phyloP scores from a whole-genome alignment of 2,113 vertebrate species.

The Microcebus lehilahytsara region DNA sequence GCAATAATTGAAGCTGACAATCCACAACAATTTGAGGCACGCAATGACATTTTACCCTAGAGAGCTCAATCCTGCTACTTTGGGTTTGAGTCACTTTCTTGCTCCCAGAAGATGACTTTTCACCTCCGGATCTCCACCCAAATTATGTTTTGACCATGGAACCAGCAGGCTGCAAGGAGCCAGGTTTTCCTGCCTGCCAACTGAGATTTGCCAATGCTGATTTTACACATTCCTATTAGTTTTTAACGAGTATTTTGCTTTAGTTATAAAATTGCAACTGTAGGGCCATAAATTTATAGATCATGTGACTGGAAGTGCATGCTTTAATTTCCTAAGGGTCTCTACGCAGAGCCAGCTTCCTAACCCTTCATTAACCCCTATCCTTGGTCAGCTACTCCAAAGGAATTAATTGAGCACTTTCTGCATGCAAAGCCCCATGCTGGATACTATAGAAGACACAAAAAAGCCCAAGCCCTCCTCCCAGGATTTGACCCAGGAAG shows the following conservation, averaged over 20 bases:
- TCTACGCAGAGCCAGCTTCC: not conserved
- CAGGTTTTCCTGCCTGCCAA: conserved; percentile 50
- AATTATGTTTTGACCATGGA: conserved; percentile 33
- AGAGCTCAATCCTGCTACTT: not conserved
- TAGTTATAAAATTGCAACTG: conserved; percentile 76
- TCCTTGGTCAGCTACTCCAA: not conserved
- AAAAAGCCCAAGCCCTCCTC: not conserved
- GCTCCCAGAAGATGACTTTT: conserved; percentile 48
- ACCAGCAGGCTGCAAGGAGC: conserved; percentile 57
- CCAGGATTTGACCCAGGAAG: not conserved
- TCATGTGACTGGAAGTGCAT: not conserved
- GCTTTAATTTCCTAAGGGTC: conserved; percentile 17
- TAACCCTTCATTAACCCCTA: not conserved
- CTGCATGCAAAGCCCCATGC: not conserved
- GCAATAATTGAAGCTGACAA: not conserved
- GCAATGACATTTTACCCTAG: not conserved
- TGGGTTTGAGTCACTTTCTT: not conserved
- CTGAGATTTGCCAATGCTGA: conserved; percentile 69
- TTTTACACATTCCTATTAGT: conserved; percentile 68
- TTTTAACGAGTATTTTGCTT: conserved; percentile 80
- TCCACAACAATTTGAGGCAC: not conserved
- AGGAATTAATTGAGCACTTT: not conserved
- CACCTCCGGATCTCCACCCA: not conserved
- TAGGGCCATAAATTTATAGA: conserved; percentile 53
- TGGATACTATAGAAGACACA: not conserved